These are phyloP conservation scores for Pygoscelis adeliae DNA, from an alignment of 2,113 vertebrate genomes.

Conservation along the genomic window DNA sequence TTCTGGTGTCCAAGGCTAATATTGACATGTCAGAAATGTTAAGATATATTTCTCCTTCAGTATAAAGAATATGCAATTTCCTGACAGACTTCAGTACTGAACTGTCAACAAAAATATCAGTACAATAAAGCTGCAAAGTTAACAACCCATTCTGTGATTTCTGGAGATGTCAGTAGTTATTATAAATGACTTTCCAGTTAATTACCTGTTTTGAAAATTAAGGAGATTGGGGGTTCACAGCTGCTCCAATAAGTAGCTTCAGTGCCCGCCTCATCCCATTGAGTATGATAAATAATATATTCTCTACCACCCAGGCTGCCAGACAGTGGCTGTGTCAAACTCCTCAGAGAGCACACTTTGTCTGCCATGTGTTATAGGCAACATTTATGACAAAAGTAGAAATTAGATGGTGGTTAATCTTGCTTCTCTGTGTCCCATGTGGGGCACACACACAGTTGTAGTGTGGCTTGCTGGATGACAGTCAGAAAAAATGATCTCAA, in stretches of 20 bases:
- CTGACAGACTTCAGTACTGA: slow-evolving; percentile 32
- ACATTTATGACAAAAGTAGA: slow-evolving; percentile 66
- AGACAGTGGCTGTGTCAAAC: slow-evolving; percentile 69
- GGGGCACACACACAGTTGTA: slow-evolving; percentile 36
- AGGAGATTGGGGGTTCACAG: slow-evolving; percentile 74
- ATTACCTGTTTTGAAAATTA: slow-evolving; percentile 77
- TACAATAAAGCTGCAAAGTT: slow-evolving; percentile 50
- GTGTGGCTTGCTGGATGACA: slow-evolving; percentile 45
- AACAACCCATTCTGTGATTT: slow-evolving; percentile 61
- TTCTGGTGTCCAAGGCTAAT: background rate
- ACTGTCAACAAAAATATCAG: slow-evolving; percentile 60
- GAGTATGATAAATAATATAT: slow-evolving; percentile 77
- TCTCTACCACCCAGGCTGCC: slow-evolving; percentile 69
- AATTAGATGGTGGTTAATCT: slow-evolving; percentile 69
- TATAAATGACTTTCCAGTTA: slow-evolving; percentile 78
- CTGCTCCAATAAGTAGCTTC: slow-evolving; percentile 69
- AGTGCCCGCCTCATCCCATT: slow-evolving; percentile 63
- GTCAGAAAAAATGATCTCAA: slow-evolving; percentile 59
- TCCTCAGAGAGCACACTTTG: slow-evolving; percentile 69
- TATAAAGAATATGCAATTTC: background rate
- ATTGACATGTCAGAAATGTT: slow-evolving; percentile 16
- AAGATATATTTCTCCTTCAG: background rate
- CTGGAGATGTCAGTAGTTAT: slow-evolving; percentile 71
- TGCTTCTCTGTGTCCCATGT: slow-evolving; percentile 54
- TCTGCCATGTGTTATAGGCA: slow-evolving; percentile 71